Evolutionary conservation across 2,113 vertebrate genomes (phyloP).

Genomic region (Hydrolagus affinis): DNA sequence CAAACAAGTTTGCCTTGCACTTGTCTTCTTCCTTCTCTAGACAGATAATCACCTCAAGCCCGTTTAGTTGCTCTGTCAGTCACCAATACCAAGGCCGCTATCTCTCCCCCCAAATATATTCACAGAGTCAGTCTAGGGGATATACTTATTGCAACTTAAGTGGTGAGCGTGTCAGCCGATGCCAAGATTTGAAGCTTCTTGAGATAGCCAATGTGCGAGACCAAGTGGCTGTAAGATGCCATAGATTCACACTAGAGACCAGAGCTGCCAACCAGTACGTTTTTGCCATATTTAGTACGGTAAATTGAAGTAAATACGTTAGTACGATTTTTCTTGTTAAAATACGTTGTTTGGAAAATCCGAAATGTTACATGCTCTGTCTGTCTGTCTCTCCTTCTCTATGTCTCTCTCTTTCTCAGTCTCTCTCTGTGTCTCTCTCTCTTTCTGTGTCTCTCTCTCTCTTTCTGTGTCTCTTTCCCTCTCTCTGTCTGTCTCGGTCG

Average conservation of each 20-base stretch:
- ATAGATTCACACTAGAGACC: not conserved
- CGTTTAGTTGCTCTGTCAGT: conserved; percentile 58
- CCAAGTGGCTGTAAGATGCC: not conserved
- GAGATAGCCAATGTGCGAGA: not conserved
- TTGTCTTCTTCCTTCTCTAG: conserved; percentile 70
- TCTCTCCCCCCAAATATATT: conserved; percentile 50
- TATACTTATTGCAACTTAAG: conserved; percentile 47
- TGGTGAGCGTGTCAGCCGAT: conserved; percentile 42
- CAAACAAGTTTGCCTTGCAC: conserved; percentile 58
- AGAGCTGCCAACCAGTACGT: no score
- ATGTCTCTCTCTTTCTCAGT: no score
- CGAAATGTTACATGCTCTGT: no score
- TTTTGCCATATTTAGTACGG: no score
- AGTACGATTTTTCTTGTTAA: no score
- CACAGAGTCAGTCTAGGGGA: conserved; percentile 45
- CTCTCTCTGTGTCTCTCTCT: no score
- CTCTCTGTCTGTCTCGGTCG: no score
- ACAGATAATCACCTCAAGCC: conserved; percentile 74
- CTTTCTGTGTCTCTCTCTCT: no score
- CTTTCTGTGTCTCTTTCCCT: no score
- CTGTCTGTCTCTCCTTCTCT: no score
- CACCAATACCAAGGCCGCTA: conserved; percentile 48
- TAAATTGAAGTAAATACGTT: no score
- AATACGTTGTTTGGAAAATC: no score
- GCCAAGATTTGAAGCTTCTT: conserved; percentile 41